Evolutionary conservation across 1,140 invertebrate genomes (phyloP).

Genomic region (Kradibia gibbosae): DNA sequence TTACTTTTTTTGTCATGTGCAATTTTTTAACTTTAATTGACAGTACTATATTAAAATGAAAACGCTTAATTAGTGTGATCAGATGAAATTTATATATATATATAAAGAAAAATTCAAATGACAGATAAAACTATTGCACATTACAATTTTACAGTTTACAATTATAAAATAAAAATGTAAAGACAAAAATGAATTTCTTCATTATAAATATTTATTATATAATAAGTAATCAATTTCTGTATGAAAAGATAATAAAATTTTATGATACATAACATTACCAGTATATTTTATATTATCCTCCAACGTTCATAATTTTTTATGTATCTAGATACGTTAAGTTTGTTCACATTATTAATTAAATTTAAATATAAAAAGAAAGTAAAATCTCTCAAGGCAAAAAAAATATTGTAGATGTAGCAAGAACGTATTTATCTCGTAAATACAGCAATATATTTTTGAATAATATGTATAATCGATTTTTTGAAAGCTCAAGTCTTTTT

Average conservation of each 20-base stretch:
- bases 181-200: neutral
- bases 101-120: neutral
- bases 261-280: constrained; percentile 23
- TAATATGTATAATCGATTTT: neutral
- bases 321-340: constrained; percentile 16
- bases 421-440: neutral
- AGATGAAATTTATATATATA: neutral
- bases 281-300: constrained; percentile 17
- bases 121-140: neutral
- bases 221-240: neutral
- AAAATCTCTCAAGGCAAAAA: constrained; percentile 5
- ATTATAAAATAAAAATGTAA: constrained; percentile 18
- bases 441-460: neutral
- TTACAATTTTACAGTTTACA: constrained; percentile 1
- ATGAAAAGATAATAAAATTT: constrained; percentile 19
- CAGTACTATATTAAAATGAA: constrained; percentile 13
- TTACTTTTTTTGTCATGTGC: neutral
- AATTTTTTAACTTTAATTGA: neutral
- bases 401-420: neutral
- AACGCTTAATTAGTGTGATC: neutral
- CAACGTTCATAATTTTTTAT: constrained; percentile 48
- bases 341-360: neutral
- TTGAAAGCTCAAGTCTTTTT: neutral
- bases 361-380: constrained; percentile 11
- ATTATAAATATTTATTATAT: constrained; percentile 1